phyloP scores from a whole-genome alignment of 1,140 invertebrate genomes.

The Callitettix versicolor region DNA sequence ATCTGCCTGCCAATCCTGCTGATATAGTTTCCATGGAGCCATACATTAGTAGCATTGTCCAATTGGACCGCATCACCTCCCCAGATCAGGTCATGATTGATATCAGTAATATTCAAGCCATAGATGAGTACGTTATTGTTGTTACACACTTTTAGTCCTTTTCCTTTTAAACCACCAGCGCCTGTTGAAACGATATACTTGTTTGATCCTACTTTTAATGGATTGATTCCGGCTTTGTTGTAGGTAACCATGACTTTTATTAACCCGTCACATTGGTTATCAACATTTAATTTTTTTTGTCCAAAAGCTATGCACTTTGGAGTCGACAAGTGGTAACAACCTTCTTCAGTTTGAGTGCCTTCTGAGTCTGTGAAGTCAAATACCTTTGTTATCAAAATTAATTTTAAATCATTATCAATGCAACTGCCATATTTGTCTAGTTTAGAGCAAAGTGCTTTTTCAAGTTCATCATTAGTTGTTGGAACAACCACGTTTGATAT shows the following conservation, averaged over 20 bases:
- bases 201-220: neutral
- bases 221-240: neutral
- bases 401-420: neutral
- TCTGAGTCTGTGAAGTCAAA: constrained; percentile 6
- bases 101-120: neutral
- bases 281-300: neutral
- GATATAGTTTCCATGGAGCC: neutral
- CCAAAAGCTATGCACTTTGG: neutral
- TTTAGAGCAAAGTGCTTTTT: neutral
- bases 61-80: constrained; percentile 5
- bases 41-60: neutral
- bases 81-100: constrained; percentile 4
- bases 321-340: neutral
- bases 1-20: neutral
- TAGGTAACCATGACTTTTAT: neutral
- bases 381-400: neutral
- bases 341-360: neutral
- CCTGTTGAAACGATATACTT: neutral
- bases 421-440: neutral
- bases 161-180: constrained; percentile 1
- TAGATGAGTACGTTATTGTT: neutral
- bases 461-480: neutral
- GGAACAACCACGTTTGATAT: neutral
- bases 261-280: neutral
- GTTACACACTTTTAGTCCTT: neutral